Percentiles rank a stretch among this genome's conserved stretches.
Evolutionary conservation across 2,888 invertebrate species (phyloP).

Genomic region (Brenthis daphne): DNA sequence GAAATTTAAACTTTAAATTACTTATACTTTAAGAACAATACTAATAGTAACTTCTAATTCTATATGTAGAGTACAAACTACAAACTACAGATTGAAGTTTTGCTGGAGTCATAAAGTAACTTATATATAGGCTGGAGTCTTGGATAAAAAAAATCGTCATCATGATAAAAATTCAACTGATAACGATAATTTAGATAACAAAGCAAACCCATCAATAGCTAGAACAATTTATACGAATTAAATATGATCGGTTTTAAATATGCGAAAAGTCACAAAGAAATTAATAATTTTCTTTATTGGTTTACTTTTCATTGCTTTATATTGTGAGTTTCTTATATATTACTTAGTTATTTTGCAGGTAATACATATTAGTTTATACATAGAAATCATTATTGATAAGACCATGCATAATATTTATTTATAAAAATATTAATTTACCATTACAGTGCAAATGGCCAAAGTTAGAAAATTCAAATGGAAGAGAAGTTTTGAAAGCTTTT

Average conservation of each 20-base stretch:
- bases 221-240: not conserved
- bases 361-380: slow-evolving; percentile 25
- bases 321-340: slow-evolving; percentile 69
- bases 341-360: slow-evolving; percentile 66
- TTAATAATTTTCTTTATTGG: slow-evolving; percentile 52
- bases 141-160: too few species aligned
- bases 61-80: too few species aligned
- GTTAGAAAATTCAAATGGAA: slow-evolving; percentile 49
- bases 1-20: too few species aligned
- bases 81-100: too few species aligned
- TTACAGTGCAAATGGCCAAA: slow-evolving; percentile 88
- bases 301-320: slow-evolving; percentile 53
- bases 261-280: slow-evolving; percentile 61
- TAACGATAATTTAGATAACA: not conserved
- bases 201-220: not conserved
- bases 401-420: slow-evolving; percentile 56
- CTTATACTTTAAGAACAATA: too few species aligned
- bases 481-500: slow-evolving; percentile 84
- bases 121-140: too few species aligned
- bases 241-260: slow-evolving; percentile 38
- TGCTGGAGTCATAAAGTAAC: too few species aligned
- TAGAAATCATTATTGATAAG: not conserved
- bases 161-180: too few species aligned
- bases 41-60: too few species aligned
- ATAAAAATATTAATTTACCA: not conserved